Conservation (phyloP, 2,797 vertebrate species). For the Pangasius krempfi region DNA sequence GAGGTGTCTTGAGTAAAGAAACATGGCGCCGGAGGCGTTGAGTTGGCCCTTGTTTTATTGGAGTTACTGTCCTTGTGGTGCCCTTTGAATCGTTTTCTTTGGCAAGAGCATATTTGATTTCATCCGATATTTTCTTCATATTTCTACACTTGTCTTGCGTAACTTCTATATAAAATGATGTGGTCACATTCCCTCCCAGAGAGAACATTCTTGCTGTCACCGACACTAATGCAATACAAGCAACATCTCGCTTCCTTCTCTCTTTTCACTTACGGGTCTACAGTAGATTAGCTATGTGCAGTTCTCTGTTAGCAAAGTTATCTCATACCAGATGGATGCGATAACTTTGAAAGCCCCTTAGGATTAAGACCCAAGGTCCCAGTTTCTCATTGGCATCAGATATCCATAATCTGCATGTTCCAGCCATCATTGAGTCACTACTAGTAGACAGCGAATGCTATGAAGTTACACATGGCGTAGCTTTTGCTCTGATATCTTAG, state of each 20-base stretch:
- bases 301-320: not conserved
- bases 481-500: not conserved
- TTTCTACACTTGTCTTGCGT: constrained; percentile 56
- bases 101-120: constrained; percentile 47
- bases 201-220: constrained; percentile 15
- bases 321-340: not conserved
- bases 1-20: constrained; percentile 16
- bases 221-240: constrained; percentile 24
- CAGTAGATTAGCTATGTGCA: not conserved
- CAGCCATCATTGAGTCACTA: not conserved
- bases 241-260: not conserved
- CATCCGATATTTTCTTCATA: constrained; percentile 42
- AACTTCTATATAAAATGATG: constrained; percentile 44
- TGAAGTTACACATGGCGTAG: not conserved
- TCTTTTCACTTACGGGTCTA: not conserved
- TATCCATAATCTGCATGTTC: not conserved
- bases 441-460: not conserved
- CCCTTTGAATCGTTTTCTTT: constrained; percentile 51
- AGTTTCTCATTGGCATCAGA: not conserved
- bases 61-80: constrained; percentile 36
- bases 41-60: constrained; percentile 26
- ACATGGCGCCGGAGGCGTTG: constrained; percentile 34
- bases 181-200: constrained; percentile 20
- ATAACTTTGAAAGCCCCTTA: not conserved
- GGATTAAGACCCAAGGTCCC: not conserved